phyloP scores from a whole-genome alignment of 2,797 vertebrate species.

The Cetoscarus ocellatus region DNA sequence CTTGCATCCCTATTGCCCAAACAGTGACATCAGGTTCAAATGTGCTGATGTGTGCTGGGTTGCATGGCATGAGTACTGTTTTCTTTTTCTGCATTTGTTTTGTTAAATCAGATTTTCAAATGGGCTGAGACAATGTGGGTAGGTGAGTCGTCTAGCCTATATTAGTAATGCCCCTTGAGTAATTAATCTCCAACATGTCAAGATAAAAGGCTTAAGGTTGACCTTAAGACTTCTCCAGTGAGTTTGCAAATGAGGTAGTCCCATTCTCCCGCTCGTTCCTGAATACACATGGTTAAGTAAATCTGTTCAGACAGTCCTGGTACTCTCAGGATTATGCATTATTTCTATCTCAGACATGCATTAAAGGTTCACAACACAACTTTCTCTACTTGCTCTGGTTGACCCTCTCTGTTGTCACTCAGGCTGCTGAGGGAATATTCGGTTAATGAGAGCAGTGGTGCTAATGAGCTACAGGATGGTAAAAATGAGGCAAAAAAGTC shows the following conservation, averaged over 20 bases:
- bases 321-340: too few species aligned
- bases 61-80: not conserved
- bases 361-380: not conserved
- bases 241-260: not conserved
- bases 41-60: not conserved
- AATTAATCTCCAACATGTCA: slow-evolving; percentile 14
- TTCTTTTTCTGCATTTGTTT: slow-evolving; percentile 1
- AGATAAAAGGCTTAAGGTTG: not conserved
- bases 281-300: not conserved
- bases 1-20: too few species aligned
- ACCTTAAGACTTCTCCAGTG: not conserved
- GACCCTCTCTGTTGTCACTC: slow-evolving; percentile 15
- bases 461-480: slow-evolving; percentile 25
- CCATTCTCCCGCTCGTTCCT: not conserved
- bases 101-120: slow-evolving; percentile 32
- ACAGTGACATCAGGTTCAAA: not conserved
- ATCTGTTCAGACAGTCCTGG: not conserved
- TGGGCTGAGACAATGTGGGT: slow-evolving; percentile 16
- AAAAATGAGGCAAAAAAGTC: slow-evolving; percentile 13
- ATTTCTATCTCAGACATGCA: not conserved
- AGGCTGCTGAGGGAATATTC: slow-evolving; percentile 21
- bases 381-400: not conserved
- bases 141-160: not conserved
- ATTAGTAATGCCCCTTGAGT: slow-evolving; percentile 8
- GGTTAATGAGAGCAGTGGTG: slow-evolving; percentile 37